A percentile compares a stretch with the other conserved stretches of the same genome.
phyloP scores from a whole-genome alignment of 2,888 invertebrate genomes.

The Pandemis heparana region DNA sequence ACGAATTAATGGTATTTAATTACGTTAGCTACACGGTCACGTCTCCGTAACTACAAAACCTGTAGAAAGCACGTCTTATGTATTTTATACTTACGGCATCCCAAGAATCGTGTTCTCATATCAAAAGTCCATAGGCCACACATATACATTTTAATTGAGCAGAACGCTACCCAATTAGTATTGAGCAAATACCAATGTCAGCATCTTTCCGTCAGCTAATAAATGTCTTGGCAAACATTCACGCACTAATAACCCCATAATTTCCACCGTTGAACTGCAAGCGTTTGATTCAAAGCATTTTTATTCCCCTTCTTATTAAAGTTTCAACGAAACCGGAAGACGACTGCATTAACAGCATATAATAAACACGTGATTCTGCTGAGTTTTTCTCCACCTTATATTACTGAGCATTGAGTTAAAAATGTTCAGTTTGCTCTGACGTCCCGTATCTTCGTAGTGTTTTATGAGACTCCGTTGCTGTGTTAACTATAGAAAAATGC shows the following conservation, averaged over 20 bases:
- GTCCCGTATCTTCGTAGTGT: slow-evolving; percentile 15
- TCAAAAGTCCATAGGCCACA: too few relatives aligned
- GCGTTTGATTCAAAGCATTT: slow-evolving; percentile 18
- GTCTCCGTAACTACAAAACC: too few relatives aligned
- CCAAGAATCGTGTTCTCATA: too few relatives aligned
- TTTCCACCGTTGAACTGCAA: slow-evolving; percentile 3
- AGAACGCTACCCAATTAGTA: too few relatives aligned
- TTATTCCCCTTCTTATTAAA: slow-evolving; percentile 29
- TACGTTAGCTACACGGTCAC: too few relatives aligned
- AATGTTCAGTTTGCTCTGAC: background rate
- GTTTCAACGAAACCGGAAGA: slow-evolving; percentile 26
- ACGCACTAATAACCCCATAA: background rate
- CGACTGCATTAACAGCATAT: slow-evolving; percentile 38
- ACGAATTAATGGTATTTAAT: too few relatives aligned
- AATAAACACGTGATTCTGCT: slow-evolving; percentile 11
- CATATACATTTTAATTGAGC: too few relatives aligned
- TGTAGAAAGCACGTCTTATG: too few relatives aligned
- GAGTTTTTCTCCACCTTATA: background rate
- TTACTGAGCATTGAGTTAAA: background rate
- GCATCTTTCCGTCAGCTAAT: too few relatives aligned
- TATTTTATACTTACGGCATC: too few relatives aligned
- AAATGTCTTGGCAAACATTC: background rate
- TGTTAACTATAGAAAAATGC: slow-evolving; percentile 15
- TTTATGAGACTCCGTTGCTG: slow-evolving; percentile 16
- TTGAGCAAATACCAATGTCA: background rate